These are phyloP conservation scores for Myiothlypis chrysogaster DNA, from an alignment of 2,797 vertebrate species.

Conservation along the genomic window DNA sequence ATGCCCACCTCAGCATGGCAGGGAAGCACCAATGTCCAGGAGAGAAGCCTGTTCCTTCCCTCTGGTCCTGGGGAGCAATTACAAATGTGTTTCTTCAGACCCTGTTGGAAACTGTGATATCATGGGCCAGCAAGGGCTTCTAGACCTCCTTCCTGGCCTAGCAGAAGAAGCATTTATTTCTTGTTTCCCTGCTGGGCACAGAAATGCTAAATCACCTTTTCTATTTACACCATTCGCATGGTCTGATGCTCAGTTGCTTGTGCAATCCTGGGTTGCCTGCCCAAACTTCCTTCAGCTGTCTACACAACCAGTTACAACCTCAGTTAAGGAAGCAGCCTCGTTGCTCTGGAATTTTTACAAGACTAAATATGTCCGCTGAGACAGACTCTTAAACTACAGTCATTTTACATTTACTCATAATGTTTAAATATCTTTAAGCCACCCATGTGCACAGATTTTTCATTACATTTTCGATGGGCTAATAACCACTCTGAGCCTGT, in stretches of 20 bases:
- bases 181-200: neutral
- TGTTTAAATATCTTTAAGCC: constrained; percentile 5
- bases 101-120: neutral
- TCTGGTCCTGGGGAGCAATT: rapidly evolving
- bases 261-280: neutral
- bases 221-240: neutral
- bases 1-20: neutral
- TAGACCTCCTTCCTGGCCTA: neutral
- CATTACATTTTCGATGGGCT: neutral
- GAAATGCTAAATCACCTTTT: neutral
- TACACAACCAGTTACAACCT: neutral
- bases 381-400: neutral
- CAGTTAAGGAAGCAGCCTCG: neutral
- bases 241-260: neutral
- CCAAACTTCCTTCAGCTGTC: neutral
- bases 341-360: neutral
- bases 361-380: neutral
- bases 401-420: neutral
- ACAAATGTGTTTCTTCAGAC: neutral
- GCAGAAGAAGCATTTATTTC: neutral
- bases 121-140: rapidly evolving
- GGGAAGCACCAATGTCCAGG: rapidly evolving
- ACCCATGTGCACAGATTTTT: neutral
- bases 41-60: neutral
- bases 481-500: neutral